Evolutionary conservation across 1,140 invertebrate genomes (phyloP).

Genomic region (Antheraea mylitta): DNA sequence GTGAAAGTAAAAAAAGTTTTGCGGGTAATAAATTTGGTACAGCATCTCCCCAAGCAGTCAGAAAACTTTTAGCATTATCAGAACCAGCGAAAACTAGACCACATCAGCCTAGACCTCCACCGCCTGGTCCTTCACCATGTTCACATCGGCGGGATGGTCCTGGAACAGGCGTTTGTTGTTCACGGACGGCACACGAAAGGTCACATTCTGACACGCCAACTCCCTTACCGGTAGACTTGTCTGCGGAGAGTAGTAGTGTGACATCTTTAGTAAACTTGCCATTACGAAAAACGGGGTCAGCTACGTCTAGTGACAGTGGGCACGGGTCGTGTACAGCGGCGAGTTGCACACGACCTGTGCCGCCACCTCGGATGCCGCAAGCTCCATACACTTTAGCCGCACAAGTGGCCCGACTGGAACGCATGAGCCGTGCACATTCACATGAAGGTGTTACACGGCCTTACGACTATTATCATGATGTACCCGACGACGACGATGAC

Average conservation of each 20-base stretch:
- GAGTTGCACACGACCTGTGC: constrained; percentile 72
- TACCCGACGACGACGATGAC: constrained; percentile 85
- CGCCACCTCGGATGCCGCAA: constrained; percentile 82
- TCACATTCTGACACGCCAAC: constrained; percentile 94
- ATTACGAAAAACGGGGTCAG: constrained; percentile 91
- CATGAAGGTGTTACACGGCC: constrained; percentile 89
- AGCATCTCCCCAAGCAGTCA: constrained; percentile 96
- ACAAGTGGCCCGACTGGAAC: constrained; percentile 87
- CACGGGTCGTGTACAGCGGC: constrained; percentile 86
- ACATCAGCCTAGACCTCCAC: constrained; percentile 87
- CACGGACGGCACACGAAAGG: constrained; percentile 86
- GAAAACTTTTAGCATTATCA: constrained; percentile 94
- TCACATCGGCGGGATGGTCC: constrained; percentile 84
- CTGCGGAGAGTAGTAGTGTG: constrained; percentile 96
- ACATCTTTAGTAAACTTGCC: constrained; percentile 94
- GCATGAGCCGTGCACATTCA: constrained; percentile 90
- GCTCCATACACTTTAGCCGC: constrained; percentile 88
- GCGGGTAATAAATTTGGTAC: constrained; percentile 89
- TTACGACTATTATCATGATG: constrained; percentile 85
- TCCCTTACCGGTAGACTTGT: constrained; percentile 92
- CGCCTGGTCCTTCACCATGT: constrained; percentile 81
- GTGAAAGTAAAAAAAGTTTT: constrained; percentile 84
- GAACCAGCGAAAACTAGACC: constrained; percentile 93
- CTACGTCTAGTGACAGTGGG: constrained; percentile 92
- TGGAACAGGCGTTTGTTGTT: constrained; percentile 62